Conservation (phyloP, 1,140 invertebrate species). For the Trichomalopsis sarcophagae region DNA sequence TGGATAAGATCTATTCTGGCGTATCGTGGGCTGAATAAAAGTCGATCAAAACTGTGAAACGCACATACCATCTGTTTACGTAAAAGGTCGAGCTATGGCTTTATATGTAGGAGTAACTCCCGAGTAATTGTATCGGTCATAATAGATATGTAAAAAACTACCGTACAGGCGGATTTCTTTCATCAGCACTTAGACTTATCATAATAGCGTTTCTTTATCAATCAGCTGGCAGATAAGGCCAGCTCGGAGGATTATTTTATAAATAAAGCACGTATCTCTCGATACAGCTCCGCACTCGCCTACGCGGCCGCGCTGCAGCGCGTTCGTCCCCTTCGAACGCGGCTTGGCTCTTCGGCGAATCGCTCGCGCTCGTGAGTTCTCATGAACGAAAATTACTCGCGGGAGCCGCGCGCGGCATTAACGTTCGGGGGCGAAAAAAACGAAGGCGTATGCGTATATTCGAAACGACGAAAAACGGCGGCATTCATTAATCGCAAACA, state of each 20-base stretch:
- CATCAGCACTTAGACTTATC: slow-evolving; percentile 23
- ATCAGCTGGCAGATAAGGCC: slow-evolving; percentile 1
- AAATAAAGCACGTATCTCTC: slow-evolving; percentile 5
- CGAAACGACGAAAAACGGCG: background rate
- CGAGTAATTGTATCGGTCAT: too few relatives aligned
- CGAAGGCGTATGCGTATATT: background rate
- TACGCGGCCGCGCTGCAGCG: background rate
- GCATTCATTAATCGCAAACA: slow-evolving; percentile 35
- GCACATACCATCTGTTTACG: too few relatives aligned
- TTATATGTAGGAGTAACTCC: too few relatives aligned
- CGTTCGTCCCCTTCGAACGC: background rate
- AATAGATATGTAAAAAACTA: background rate
- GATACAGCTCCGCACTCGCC: background rate
- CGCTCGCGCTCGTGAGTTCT: background rate
- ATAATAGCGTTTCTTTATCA: slow-evolving; percentile 18
- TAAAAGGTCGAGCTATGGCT: too few relatives aligned
- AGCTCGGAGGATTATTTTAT: slow-evolving; percentile 2
- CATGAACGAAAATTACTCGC: background rate
- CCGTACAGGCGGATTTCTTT: background rate
- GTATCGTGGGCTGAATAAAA: too few relatives aligned
- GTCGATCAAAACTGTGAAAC: too few relatives aligned
- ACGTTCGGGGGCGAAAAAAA: background rate
- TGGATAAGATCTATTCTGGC: too few relatives aligned
- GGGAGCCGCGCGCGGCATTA: background rate
- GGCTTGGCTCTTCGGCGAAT: background rate